Evolutionary conservation across 2,888 invertebrate genomes (phyloP).

Genomic region (Quadriops clusia): DNA sequence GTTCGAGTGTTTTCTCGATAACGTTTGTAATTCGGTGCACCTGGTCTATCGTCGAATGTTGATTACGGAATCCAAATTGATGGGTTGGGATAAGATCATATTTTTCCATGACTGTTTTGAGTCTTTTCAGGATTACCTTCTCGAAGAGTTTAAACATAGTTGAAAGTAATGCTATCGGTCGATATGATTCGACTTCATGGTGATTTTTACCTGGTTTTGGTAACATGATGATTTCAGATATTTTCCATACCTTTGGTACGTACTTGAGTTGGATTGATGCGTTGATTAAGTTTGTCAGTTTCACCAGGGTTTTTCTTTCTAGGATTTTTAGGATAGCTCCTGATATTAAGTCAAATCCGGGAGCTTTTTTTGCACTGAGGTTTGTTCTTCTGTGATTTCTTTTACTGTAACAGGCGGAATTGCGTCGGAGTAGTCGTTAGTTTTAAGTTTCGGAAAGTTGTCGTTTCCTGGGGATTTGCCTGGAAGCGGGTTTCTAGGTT

Average conservation of each 20-base stretch:
- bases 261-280: too few relatives aligned
- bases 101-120: background rate
- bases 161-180: too few relatives aligned
- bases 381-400: too few relatives aligned
- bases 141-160: background rate
- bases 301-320: slow-evolving; percentile 1
- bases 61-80: slow-evolving; percentile 1
- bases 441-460: too few relatives aligned
- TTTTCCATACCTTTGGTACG: slow-evolving; percentile 3
- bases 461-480: too few relatives aligned
- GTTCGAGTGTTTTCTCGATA: slow-evolving; percentile 3
- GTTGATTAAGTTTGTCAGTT: slow-evolving; percentile 4
- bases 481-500: too few relatives aligned
- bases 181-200: slow-evolving; percentile 1
- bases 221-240: background rate
- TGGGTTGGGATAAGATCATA: background rate
- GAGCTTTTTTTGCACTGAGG: too few relatives aligned
- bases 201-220: background rate
- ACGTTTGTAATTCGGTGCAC: slow-evolving; percentile 3
- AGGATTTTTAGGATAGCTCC: slow-evolving; percentile 1
- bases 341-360: too few relatives aligned
- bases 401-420: too few relatives aligned
- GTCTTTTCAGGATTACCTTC: background rate
- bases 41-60: background rate
- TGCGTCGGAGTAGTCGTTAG: too few relatives aligned